Evolutionary conservation across 1,140 invertebrate genomes (phyloP).

Genomic region (Cyclina sinensis): DNA sequence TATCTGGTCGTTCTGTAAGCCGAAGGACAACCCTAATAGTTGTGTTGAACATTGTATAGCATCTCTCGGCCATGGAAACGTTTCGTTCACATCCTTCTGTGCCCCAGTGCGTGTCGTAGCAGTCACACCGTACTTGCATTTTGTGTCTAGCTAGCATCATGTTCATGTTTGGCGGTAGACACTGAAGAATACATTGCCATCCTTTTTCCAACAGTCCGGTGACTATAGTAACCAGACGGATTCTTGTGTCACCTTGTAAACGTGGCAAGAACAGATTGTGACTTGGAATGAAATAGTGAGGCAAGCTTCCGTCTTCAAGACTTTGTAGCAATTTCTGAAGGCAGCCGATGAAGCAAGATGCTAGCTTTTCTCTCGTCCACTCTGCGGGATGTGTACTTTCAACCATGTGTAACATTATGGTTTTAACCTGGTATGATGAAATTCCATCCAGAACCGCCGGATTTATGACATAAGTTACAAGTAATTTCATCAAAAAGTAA

Average conservation of each 20-base stretch:
- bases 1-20: conserved; percentile 57
- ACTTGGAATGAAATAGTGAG: conserved; percentile 61
- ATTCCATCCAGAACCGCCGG: conserved; percentile 38
- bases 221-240: conserved; percentile 19
- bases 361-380: conserved; percentile 53
- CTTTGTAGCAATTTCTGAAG: conserved; percentile 57
- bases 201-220: conserved; percentile 51
- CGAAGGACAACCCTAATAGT: conserved; percentile 38
- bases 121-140: conserved; percentile 54
- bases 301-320: conserved; percentile 57
- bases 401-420: conserved; percentile 59
- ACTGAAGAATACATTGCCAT: conserved; percentile 58
- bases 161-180: conserved; percentile 58
- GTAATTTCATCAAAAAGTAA: conserved; percentile 62
- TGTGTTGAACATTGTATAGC: conserved; percentile 57
- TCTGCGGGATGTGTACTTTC: conserved; percentile 57
- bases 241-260: conserved; percentile 55
- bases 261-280: conserved; percentile 55
- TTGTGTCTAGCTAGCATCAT: conserved; percentile 50
- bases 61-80: conserved; percentile 62
- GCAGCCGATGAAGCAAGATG: conserved; percentile 57
- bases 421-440: conserved; percentile 61
- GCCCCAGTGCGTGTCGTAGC: conserved; percentile 62
- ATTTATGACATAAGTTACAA: conserved; percentile 49
- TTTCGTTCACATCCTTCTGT: conserved; percentile 45